Conservation (phyloP, 92 coral and sea anemone species). For the Umimayanthus chanpuru region DNA sequence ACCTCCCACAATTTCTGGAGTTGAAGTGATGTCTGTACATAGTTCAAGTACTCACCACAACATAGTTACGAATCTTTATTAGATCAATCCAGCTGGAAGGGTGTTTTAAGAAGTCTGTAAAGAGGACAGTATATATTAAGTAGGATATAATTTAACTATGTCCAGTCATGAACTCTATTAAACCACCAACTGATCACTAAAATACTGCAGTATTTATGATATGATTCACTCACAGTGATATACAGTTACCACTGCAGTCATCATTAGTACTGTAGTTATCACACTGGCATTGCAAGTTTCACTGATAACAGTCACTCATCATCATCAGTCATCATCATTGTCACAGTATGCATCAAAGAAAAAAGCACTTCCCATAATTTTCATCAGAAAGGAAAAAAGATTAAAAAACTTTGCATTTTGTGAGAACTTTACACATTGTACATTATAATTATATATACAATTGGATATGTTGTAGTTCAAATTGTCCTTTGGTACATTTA, state of each 20-base stretch:
- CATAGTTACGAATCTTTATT: conserved; percentile 80
- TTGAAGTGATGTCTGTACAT: not conserved
- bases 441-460: too few relatives aligned
- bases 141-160: not conserved
- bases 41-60: conserved; percentile 79
- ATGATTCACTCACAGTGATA: not conserved
- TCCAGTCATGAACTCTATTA: not conserved
- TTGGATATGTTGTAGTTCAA: too few relatives aligned
- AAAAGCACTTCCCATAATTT: too few relatives aligned
- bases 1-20: too few relatives aligned
- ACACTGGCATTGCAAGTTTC: not conserved
- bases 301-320: not conserved
- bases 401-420: too few relatives aligned
- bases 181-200: not conserved
- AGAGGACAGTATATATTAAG: not conserved
- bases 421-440: too few relatives aligned
- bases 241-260: not conserved
- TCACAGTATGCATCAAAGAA: too few relatives aligned
- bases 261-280: not conserved
- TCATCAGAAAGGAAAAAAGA: too few relatives aligned
- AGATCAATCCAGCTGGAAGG: conserved; percentile 71
- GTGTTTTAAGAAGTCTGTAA: conserved; percentile 59
- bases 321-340: not conserved
- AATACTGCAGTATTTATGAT: not conserved
- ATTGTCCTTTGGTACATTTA: too few relatives aligned